phyloP scores from a whole-genome alignment of 2,113 vertebrate genomes.

The Protomyctophum bolini region DNA sequence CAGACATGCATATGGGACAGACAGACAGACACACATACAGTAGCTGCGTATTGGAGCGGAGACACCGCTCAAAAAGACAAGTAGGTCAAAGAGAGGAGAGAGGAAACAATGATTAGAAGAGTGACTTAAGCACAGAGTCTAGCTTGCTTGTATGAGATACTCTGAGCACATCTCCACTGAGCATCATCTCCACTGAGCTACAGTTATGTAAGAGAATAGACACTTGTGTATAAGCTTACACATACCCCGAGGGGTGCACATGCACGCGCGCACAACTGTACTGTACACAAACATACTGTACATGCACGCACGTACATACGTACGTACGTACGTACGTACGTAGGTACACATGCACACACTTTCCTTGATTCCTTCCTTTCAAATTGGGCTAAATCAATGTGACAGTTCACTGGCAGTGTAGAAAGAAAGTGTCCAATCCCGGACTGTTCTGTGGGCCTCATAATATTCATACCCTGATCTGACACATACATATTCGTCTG shows the following conservation, averaged over 20 bases:
- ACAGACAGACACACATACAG: no score
- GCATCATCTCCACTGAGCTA: not conserved
- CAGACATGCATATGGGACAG: no score
- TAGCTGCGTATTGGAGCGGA: no score
- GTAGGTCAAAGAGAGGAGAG: not conserved
- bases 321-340: not conserved
- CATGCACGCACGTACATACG: conserved; percentile 1
- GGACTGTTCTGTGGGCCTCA: not conserved
- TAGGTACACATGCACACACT: conserved; percentile 6
- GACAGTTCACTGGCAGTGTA: conserved; percentile 21
- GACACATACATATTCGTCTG: conserved; percentile 6
- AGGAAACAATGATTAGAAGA: conserved; percentile 20
- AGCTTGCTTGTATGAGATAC: no score
- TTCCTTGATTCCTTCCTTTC: conserved; percentile 28
- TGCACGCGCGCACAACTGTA: conserved; percentile 2
- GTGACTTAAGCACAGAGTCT: not conserved
- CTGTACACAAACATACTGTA: conserved; percentile 1
- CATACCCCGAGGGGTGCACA: not conserved
- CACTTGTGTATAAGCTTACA: conserved; percentile 12
- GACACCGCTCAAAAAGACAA: conserved; percentile 18
- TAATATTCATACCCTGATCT: not conserved
- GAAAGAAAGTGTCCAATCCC: conserved; percentile 25
- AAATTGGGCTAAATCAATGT: conserved; percentile 30
- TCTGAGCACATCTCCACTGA: conserved; percentile 17
- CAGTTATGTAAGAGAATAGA: conserved; percentile 49